Evolutionary conservation across 92 coral and sea anemone species (phyloP), one percentile per base, ranked within the genome.

Genomic region (Actinernus sp.): DNA sequence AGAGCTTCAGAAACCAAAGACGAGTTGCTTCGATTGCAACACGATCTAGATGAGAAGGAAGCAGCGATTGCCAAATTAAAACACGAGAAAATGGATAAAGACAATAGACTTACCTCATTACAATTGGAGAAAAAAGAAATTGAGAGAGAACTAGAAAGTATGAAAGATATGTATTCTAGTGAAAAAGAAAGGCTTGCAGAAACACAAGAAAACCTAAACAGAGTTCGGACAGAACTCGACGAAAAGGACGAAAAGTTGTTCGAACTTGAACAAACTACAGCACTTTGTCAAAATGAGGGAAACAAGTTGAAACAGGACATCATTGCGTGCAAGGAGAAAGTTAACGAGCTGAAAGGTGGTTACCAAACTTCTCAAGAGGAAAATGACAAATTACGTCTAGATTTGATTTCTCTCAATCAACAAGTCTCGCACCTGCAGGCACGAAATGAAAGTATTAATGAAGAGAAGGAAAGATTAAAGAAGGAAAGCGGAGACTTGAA

Each of bases 1-100:
- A 78, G 72, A 38, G 71, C 75, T 26, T 49, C 85, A 26, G 78
- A 76, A 52, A 67, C 49, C 57, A 91, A 80, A 47, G 81, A 94
- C 24, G 62, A 64, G 3, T 65, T 87, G 9, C 81, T 52, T 27
- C 68, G 65, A 2, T 49, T 87, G 56, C 82, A 83, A 47, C 66
- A 63, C 26, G 92, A 55, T 25, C 58, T 94, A 21, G 21, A 62
- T 20, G 88, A 83, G n/a, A 82, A 72, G 28, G 72, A 67, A 2
- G 39, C 84, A 13, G 59, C 71, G 63, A 48, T 91, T 31, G 82
- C 69, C 22, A 48, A 58, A 1, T 55, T 74, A 28, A 83, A 63
- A 55, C 71, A 69, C 1, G 90, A 74, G 31, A 76, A 55, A 28
- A 55, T 55, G 20, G 86, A 59, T 25, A 87, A 69, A 39, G 87